These are phyloP conservation scores for Halcyon smyrnensis DNA, from an alignment of 2,797 vertebrate species.

Conservation along the genomic window DNA sequence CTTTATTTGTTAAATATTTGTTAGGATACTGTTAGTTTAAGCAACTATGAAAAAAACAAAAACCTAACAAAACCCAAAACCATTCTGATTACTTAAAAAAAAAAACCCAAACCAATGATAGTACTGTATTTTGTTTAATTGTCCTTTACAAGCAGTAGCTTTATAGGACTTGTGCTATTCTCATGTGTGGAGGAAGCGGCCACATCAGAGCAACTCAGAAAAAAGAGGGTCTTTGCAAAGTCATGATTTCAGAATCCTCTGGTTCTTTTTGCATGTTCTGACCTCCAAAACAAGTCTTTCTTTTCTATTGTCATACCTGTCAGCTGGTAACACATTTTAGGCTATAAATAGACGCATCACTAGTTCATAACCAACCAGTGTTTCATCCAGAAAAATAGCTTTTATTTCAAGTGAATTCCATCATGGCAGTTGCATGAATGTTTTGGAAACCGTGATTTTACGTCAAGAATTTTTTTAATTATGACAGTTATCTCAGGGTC, in stretches of 20 bases:
- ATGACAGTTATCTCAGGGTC: neutral
- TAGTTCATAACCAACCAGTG: neutral
- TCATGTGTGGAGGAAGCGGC: neutral
- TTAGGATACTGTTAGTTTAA: neutral
- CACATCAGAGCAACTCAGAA: neutral
- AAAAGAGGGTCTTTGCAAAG: neutral
- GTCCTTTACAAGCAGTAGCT: neutral
- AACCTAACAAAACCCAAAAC: too few relatives aligned
- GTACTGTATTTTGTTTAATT: neutral
- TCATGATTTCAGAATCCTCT: neutral
- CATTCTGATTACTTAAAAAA: too few relatives aligned
- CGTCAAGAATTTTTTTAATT: neutral
- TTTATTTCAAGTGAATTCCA: neutral
- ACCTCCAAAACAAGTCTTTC: neutral
- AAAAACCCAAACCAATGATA: neutral
- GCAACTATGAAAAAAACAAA: neutral
- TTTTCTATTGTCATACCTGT: neutral
- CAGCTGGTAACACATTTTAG: neutral
- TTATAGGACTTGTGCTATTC: neutral
- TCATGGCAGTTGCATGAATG: neutral
- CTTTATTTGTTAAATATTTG: neutral
- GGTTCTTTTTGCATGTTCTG: neutral
- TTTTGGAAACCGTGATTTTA: neutral
- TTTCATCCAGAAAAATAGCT: neutral
- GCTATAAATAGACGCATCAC: neutral